Percentiles rank a stretch among this genome's conserved stretches.
phyloP scores from a whole-genome alignment of 2,797 vertebrate species.

The Epinephelus malabaricus region DNA sequence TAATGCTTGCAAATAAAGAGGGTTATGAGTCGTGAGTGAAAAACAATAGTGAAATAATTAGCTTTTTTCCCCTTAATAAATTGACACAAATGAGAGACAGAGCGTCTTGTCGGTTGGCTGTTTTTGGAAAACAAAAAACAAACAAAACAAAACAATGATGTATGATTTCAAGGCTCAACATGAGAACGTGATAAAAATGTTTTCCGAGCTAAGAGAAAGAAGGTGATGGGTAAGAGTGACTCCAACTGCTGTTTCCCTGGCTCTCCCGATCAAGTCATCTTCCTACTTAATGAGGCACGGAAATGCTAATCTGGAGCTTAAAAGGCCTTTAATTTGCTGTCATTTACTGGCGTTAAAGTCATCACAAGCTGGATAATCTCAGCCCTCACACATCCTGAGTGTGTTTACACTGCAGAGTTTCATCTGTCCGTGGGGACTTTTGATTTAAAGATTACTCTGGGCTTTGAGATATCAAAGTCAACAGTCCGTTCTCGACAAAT shows the following conservation, averaged over 20 bases:
- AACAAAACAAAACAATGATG: neutral
- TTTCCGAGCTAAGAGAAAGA: constrained; percentile 34
- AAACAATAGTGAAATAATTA: constrained; percentile 26
- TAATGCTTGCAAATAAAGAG: constrained; percentile 46
- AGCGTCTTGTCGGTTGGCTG: neutral
- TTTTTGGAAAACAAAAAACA: neutral
- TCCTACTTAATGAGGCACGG: constrained; percentile 72
- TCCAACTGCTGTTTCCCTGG: constrained; percentile 32
- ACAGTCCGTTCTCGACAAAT: constrained; percentile 66
- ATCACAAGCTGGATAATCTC: constrained; percentile 79
- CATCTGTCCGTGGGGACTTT: constrained; percentile 69
- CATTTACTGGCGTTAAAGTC: constrained; percentile 78
- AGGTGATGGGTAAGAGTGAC: constrained; percentile 23
- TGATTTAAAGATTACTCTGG: constrained; percentile 80
- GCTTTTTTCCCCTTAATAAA: neutral
- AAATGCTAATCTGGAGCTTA: constrained; percentile 79
- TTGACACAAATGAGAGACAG: constrained; percentile 17
- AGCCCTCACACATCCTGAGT: constrained; percentile 65
- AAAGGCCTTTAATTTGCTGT: constrained; percentile 80
- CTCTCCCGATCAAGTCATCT: constrained; percentile 66
- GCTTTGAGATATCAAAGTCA: constrained; percentile 79
- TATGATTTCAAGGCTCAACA: constrained; percentile 19
- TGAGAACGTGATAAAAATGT: constrained; percentile 11
- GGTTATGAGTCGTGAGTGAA: constrained; percentile 21
- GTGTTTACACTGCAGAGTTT: constrained; percentile 77